These are phyloP conservation scores for Neostethus bicornis DNA, from an alignment of 2,797 vertebrate genomes.

Conservation along the genomic window DNA sequence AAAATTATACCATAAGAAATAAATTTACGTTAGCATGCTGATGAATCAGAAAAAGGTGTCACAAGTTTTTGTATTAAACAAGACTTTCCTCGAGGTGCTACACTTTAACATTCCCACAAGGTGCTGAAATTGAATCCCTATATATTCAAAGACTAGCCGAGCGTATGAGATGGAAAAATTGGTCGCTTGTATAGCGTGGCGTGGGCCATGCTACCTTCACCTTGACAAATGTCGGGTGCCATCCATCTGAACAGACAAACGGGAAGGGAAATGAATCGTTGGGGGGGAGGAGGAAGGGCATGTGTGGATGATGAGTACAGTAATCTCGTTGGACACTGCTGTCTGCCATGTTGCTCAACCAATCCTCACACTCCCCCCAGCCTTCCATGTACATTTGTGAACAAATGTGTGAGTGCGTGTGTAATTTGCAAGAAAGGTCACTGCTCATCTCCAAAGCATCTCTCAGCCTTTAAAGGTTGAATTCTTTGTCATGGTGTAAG, in stretches of 20 bases:
- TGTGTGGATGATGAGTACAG: slow-evolving; percentile 75
- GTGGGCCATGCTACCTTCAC: slow-evolving; percentile 63
- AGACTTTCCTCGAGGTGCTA: slow-evolving; percentile 50
- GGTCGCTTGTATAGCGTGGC: slow-evolving; percentile 57
- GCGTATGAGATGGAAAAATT: slow-evolving; percentile 68
- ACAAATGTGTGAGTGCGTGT: slow-evolving; percentile 36
- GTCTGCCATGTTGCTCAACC: slow-evolving; percentile 67
- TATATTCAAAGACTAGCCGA: slow-evolving; percentile 63
- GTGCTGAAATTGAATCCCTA: slow-evolving; percentile 62
- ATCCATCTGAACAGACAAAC: slow-evolving; percentile 61
- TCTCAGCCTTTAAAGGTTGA: slow-evolving; percentile 81
- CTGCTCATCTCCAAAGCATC: slow-evolving; percentile 73
- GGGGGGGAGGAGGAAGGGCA: slow-evolving; percentile 54
- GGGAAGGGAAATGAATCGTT: slow-evolving; percentile 69
- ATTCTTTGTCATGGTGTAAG: slow-evolving; percentile 72
- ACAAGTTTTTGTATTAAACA: slow-evolving; percentile 55
- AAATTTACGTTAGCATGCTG: slow-evolving; percentile 9
- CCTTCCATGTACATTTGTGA: slow-evolving; percentile 46
- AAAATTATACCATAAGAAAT: no score
- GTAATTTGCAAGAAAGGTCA: slow-evolving; percentile 77
- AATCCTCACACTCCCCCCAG: slow-evolving; percentile 41
- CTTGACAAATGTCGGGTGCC: slow-evolving; percentile 75
- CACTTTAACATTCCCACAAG: slow-evolving; percentile 61
- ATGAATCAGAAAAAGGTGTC: slow-evolving; percentile 11
- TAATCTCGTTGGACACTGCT: slow-evolving; percentile 79